These are phyloP conservation scores for Rhagoletis zephyria DNA, from an alignment of 1,140 invertebrate species.

Conservation along the genomic window DNA sequence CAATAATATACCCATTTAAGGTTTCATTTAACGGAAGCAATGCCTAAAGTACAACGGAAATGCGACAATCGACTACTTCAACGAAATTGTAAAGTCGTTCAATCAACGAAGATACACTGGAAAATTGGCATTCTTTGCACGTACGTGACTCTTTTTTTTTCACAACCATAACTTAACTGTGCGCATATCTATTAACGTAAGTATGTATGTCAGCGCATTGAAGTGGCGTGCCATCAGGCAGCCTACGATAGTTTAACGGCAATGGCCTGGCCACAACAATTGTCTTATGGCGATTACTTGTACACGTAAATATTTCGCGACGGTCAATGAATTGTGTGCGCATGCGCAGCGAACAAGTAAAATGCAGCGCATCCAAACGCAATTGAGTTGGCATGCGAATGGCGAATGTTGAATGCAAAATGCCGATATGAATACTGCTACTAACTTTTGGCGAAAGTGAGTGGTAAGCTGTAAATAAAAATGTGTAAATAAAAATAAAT, in stretches of 20 bases:
- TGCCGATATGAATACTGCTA: background rate
- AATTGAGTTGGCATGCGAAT: constrained; percentile 39
- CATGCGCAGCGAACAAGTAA: constrained; percentile 26
- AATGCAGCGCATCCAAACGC: background rate
- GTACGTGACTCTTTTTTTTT: background rate
- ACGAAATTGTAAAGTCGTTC: background rate
- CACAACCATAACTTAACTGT: background rate
- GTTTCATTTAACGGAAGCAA: too few species aligned
- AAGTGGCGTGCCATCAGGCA: constrained; percentile 1
- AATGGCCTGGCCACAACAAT: too few species aligned
- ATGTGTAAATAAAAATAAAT: too few species aligned
- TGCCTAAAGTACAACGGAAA: constrained; percentile 46
- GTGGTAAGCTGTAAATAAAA: constrained; percentile 33
- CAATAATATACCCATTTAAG: too few species aligned
- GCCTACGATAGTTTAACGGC: background rate
- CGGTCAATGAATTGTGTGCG: constrained; percentile 40
- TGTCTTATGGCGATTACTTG: background rate
- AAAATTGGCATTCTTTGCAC: constrained; percentile 28
- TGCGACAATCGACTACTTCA: background rate
- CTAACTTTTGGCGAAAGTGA: constrained; percentile 44
- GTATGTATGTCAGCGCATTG: constrained; percentile 23
- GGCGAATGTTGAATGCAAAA: constrained; percentile 26
- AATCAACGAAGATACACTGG: background rate
- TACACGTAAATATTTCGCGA: background rate
- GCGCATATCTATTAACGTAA: background rate